Evolutionary conservation across 23 tunicate genomes (phyloP).

Genomic region (Ascidia mentula): DNA sequence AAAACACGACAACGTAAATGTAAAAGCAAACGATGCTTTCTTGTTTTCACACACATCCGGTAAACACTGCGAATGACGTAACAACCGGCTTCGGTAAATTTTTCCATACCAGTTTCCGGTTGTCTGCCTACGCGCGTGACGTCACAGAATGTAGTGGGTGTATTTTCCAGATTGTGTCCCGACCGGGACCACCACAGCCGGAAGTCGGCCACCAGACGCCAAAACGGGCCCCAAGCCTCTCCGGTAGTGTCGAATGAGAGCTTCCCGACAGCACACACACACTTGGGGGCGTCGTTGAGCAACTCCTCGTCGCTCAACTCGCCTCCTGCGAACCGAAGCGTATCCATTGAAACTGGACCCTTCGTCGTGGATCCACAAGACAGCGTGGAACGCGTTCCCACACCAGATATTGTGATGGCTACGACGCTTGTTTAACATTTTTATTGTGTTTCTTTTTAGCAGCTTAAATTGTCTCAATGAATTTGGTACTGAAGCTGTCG

Average conservation of each 20-base stretch:
- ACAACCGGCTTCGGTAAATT: background rate
- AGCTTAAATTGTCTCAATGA: too few relatives aligned
- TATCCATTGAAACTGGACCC: background rate
- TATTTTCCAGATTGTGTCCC: background rate
- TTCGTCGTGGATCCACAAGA: background rate
- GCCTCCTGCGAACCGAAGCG: background rate
- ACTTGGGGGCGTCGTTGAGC: constrained; percentile 3
- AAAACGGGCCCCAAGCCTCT: background rate
- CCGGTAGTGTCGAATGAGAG: background rate
- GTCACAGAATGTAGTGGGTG: constrained; percentile 6
- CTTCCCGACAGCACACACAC: background rate
- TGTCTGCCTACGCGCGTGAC: background rate
- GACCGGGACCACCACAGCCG: background rate
- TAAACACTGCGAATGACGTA: too few relatives aligned
- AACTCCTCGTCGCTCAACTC: background rate
- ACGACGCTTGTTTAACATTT: too few relatives aligned
- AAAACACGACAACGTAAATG: too few relatives aligned
- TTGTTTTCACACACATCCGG: too few relatives aligned
- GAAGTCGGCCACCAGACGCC: background rate
- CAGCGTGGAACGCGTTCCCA: background rate
- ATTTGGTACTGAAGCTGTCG: too few relatives aligned
- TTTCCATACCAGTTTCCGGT: background rate
- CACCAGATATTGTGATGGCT: background rate
- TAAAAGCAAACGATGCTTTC: too few relatives aligned
- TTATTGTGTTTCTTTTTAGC: too few relatives aligned